Base-by-base conservation (phyloP, 2,888 invertebrate genomes). In the Drosophila fulvimacula region DNA sequence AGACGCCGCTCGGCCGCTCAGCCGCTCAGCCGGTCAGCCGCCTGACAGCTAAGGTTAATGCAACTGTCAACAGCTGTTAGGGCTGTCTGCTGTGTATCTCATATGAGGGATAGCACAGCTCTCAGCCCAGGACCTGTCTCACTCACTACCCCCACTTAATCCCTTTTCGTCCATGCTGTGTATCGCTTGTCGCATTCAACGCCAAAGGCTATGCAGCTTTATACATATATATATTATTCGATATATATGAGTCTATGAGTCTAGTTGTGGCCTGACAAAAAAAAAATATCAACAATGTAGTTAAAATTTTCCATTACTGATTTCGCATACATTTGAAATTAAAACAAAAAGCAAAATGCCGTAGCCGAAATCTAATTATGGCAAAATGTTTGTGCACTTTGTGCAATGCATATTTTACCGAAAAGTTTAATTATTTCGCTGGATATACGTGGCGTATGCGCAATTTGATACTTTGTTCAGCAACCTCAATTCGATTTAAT, bases 1-100 rank as follows among this genome's bases (percentile, higher is more conserved):
- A 49, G 41, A 17, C 6, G 1, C 56, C 21, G 48, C 11, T 46
- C 46, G 10, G 27, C 49, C 27, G 56, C 32, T 46, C 27, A 30
- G 27, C 49, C 27, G 56, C 32, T 46, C 27, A 30, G 27, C 49
- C 27, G 56, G 36, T 38, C 15, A 48, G 49, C 55, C 61, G 51
- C 21, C 57, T 64, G 67, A 59, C 67, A 74, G 67, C 36, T 48
- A 59, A 71, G 67, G 75, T 73, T 78, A 78, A 77, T 73, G 59
- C 67, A 78, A 70, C 70, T 76, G 64, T 70, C 79, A 62, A 60
- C 57, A 64, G 58, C 63, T 65, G 64, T 65, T 73, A 63, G 58
- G 56, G 49, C 27, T 38, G n/a, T 51, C 9, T 52, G 68, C 15
- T 58, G 19, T 52, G 46, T 21, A 36, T 41, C 51, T 17, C 10